Base-by-base conservation (phyloP, 2,888 invertebrate species). In the Cataglyphis rosenhaueri region DNA sequence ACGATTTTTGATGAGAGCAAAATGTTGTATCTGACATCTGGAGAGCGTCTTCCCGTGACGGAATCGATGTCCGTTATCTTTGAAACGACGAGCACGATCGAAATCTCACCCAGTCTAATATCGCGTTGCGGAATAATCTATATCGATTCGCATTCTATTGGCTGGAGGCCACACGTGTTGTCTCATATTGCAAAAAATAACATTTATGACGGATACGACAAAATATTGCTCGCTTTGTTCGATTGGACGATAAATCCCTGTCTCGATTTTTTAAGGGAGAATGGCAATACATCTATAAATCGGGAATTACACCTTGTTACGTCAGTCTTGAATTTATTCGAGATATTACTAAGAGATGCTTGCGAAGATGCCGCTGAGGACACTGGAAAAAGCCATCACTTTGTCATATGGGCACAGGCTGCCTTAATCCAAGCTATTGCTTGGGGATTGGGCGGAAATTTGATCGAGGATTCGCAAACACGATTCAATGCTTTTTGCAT, bases 41-140 rank as follows among this genome's bases (percentile, higher is more conserved):
- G 96, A 38, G 96, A 96, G 92, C 95, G 95, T 84, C 95, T 96
- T 76, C 94, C 94, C 84, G 95, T 96, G 93, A 94, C 95, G 1
- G 88, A 94, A 18, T 93, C 94, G 1, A 95, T 95, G 95, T 95
- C 95, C 71, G 93, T 96, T 82, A 95, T 96, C 87, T 96, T 96
- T 91, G 96, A 96, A 93, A 96, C 96, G 1, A 95, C 95, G 94
- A 95, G 96, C 92, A 93, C 96, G 44, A 93, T 95, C 4, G 95
- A 96, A 86, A 94, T 94, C 29, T 95, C 95, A 5, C 96, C 96
- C 48, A 95, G 96, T 9, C 95, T 96, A 85, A 95, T 97, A 44
- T 96, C 96, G 65, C 95, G 96, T 18, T 97, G 96, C 92, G 96
- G 96, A 65, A 96, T 97, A 94, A 95, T 97, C 81, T 96, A 96